Evolutionary conservation across 2,797 vertebrate genomes (phyloP), one percentile per base, ranked within the genome.

Genomic region (Pogonophryne albipinna): DNA sequence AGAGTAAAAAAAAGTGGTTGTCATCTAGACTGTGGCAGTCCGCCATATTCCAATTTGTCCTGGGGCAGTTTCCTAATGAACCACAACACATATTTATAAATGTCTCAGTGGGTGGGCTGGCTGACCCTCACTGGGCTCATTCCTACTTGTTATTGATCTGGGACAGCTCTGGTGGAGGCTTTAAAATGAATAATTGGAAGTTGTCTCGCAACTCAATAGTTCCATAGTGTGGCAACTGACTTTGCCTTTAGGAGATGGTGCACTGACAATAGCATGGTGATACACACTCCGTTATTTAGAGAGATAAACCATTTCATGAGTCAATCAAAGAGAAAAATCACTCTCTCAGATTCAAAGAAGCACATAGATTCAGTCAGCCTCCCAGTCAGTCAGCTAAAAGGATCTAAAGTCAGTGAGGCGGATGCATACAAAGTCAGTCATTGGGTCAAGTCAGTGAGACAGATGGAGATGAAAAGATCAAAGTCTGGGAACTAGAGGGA

Each of bases 401-500:
- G 34, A 72, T 75, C 17, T 73, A 62, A 61, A 68, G 59, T 58
- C 53, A 75, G 68, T 79, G 31, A 55, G 74, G 69, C n/a, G 23
- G 46, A 77, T 64, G 50, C 62, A 64, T 23, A 62, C 56, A 45
- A 67, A 85, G 70, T 86, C 86, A 76, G 83, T 85, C 82, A 85
- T 78, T 85, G 80, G 84, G 87, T 89, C 85, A 86, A 83, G 80
- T 80, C 77, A 86, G 42, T 47, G 61, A 80, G 84, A 83, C 90
- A 89, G 89, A 89, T 78, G 80, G 79, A 83, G 86, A 89, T 91
- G 79, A 88, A 89, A 71, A 84, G 82, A 88, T 91, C 88, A 91
- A 84, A 90, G 69, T 84, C 31, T 49, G 41, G 63, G 74, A 79
- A 80, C 46, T 79, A 75, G 69, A 76, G 77, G 74, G 72, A 80